Base-by-base conservation (phyloP, 2,888 invertebrate genomes). In the Acheta domesticus region DNA sequence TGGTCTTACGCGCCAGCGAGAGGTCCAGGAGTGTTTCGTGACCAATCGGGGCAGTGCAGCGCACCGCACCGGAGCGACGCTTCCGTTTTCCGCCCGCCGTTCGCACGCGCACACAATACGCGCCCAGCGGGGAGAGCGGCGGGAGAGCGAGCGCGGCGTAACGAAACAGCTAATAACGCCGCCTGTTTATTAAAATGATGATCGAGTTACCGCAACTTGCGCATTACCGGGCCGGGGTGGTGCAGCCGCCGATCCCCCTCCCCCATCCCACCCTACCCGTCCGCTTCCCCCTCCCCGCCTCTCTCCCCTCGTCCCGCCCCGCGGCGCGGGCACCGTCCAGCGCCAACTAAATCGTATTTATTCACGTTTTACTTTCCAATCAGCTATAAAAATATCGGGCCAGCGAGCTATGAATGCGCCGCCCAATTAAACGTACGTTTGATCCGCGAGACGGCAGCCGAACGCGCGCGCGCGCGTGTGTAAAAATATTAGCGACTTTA, bases 331-430 rank as follows among this genome's bases (percentile, higher is more conserved):
- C 16, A 14, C n/a, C 62, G 62, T 62, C 16, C 14, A 14, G 62
- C 16, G 14, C n/a, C 62, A 62, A 62, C 62, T 62, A 62, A 62
- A 62, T 62, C 62, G 62, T 62, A 62, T 62, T 62, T 62, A 62
- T 62, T 62, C 62, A 62, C 62, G 62, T 62, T 62, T 62, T 62
- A 62, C 62, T 62, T 62, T 62, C 62, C 62, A 62, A 62, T 62
- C 62, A 62, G 62, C 62, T 62, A 62, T 62, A 62, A 62, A 62
- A 62, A 62, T 19, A 62, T 62, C 62, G 62, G 62, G 62, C 16
- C 14, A 62, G 62, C 62, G 62, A 62, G 62, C 62, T 62, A 62
- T 62, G n/a, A 62, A 62, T 62, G 62, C 62, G n/a, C 62, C 62
- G 62, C 62, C n/a, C 62, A 62, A 62, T 62, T 62, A 62, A 62